Conservation (phyloP, 2,113 vertebrate genomes). For the Macrotus californicus region DNA sequence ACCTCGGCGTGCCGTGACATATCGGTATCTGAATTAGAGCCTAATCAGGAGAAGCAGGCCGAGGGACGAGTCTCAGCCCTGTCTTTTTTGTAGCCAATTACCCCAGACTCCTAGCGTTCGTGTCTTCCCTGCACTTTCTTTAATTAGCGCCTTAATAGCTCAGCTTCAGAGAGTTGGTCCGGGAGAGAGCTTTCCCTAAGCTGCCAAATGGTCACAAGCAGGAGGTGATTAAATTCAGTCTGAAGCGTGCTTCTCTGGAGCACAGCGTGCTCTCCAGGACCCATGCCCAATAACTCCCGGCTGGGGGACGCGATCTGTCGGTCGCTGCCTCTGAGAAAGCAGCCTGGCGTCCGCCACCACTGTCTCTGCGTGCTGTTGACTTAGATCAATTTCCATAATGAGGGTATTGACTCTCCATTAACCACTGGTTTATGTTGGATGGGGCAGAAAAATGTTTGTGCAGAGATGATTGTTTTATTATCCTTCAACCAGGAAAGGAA, state of each 20-base stretch:
- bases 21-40: slow-evolving; percentile 87
- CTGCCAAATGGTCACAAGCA: slow-evolving; percentile 81
- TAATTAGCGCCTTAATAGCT: slow-evolving; percentile 92
- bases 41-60: slow-evolving; percentile 87
- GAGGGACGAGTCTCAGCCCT: slow-evolving; percentile 80
- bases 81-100: slow-evolving; percentile 94
- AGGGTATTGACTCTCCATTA: slow-evolving; percentile 70
- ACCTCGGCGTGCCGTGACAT: slow-evolving; percentile 82
- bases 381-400: slow-evolving; percentile 72
- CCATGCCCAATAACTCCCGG: slow-evolving; percentile 70
- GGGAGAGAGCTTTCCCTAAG: slow-evolving; percentile 75
- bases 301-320: slow-evolving; percentile 65
- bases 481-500: neutral
- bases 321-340: slow-evolving; percentile 63
- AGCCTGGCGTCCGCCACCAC: slow-evolving; percentile 53
- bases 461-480: slow-evolving; percentile 37
- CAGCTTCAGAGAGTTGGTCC: slow-evolving; percentile 81
- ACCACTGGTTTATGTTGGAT: slow-evolving; percentile 63
- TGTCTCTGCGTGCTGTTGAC: slow-evolving; percentile 64
- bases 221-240: slow-evolving; percentile 81
- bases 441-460: slow-evolving; percentile 43
- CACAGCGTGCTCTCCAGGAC: slow-evolving; percentile 71
- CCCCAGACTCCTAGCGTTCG: slow-evolving; percentile 86
- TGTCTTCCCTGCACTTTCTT: slow-evolving; percentile 87
- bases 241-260: slow-evolving; percentile 73